Evolutionary conservation across 2,797 vertebrate genomes (phyloP), one percentile per base, ranked within the genome.

Genomic region (Thripadectes ignobilis): DNA sequence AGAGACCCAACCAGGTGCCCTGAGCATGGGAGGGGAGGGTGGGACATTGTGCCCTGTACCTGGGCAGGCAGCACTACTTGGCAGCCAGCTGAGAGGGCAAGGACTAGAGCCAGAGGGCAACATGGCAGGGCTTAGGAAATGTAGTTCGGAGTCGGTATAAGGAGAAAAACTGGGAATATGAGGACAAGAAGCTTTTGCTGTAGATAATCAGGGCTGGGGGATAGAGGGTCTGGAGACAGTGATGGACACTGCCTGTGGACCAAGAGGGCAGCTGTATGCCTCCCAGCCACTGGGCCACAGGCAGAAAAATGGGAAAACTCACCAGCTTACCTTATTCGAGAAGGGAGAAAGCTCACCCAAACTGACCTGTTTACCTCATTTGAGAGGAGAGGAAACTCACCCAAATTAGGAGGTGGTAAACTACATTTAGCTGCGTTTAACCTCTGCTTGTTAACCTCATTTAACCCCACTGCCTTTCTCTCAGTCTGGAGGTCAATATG

Each of bases 351-450:
- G 39, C 65, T 93, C 6, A 1, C 65, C 67, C 76, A 54, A 83
- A 92, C 34, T 73, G 95, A 92, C 83, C 88, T 73, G 63, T 77
- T 94, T 89, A 76, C 94, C 85, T 93, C 59, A 74, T 83, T 85
- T 36, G 30, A 83, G 78, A 75, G 34, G 36, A 83, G 49, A 89
- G n/a, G 94, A 79, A 93, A 76, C 59, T 92, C 88, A 38, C 71
- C 51, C 85, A 91, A 94, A 91, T 72, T 34, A 74, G 84, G 45
- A 86, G 45, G 77, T 1, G 2, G 84, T 36, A 84, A 89, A 65
- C 89, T 66, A 81, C 94, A 92, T 92, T 84, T 86, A 88, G 91
- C 73, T 59, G 71, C 19, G 1, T 84, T 84, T 85, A 84, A 83
- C 85, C 88, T 83, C 80, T 2, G 2, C 52, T 71, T 7, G 39